phyloP scores from a whole-genome alignment of 1,140 invertebrate species.

The Lasioglossum baleicum region DNA sequence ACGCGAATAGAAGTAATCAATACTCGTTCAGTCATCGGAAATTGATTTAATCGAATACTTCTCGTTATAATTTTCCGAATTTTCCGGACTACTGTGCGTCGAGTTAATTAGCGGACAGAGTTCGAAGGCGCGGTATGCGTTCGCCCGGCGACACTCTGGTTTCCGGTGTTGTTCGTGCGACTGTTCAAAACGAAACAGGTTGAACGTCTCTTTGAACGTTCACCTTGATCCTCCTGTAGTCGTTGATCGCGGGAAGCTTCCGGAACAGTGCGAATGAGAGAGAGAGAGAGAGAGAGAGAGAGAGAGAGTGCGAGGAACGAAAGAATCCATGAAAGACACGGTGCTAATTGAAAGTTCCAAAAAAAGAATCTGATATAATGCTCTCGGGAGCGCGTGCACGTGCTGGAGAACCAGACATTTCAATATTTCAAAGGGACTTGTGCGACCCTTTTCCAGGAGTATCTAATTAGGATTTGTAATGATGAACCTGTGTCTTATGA shows the following conservation, averaged over 20 bases:
- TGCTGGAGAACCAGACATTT: too few species aligned
- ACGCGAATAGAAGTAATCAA: too few species aligned
- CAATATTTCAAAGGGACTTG: too few species aligned
- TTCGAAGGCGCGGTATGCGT: neutral
- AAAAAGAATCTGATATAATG: conserved; percentile 29
- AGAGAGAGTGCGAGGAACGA: neutral
- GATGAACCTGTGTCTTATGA: too few species aligned
- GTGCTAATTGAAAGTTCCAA: conserved; percentile 78
- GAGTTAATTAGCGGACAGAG: neutral
- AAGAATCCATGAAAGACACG: conserved; percentile 67
- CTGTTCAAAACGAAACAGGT: neutral
- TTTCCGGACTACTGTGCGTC: neutral
- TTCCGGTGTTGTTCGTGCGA: neutral
- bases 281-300: neutral
- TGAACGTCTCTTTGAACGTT: neutral
- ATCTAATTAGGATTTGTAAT: too few species aligned
- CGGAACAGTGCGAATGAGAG: neutral
- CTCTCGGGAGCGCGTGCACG: conserved; percentile 9
- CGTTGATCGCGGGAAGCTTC: conserved; percentile 36
- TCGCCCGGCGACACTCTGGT: neutral
- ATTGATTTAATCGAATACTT: too few species aligned
- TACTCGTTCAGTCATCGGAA: too few species aligned
- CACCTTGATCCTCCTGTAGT: conserved; percentile 19
- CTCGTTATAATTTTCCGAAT: neutral
- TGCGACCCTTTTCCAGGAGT: too few species aligned